These are phyloP conservation scores for Ips nitidus DNA, from an alignment of 1,140 invertebrate genomes.

Conservation along the genomic window DNA sequence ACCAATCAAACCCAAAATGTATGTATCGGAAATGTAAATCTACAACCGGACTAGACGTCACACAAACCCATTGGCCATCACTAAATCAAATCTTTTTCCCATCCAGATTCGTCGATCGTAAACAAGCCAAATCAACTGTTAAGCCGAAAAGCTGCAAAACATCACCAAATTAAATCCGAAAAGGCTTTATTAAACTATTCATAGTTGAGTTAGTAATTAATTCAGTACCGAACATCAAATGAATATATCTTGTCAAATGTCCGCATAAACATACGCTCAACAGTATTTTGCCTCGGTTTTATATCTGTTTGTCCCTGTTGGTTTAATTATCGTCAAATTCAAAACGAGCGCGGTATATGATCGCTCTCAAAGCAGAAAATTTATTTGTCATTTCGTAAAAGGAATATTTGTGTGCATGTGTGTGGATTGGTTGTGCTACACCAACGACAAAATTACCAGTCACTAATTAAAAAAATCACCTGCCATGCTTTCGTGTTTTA, in stretches of 20 bases:
- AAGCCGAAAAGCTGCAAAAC: slow-evolving; percentile 22
- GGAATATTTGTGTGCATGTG: slow-evolving; percentile 47
- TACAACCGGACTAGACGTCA: not conserved
- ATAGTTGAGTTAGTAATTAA: slow-evolving; percentile 35
- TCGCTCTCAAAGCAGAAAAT: slow-evolving; percentile 47
- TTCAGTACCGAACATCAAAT: slow-evolving; percentile 31
- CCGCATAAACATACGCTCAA: slow-evolving; percentile 32
- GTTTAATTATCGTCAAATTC: slow-evolving; percentile 48
- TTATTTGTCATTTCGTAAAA: slow-evolving; percentile 50
- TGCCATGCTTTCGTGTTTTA: no score
- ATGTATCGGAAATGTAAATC: not conserved
- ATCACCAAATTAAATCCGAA: slow-evolving; percentile 25
- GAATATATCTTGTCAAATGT: slow-evolving; percentile 35
- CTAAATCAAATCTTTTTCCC: slow-evolving; percentile 13
- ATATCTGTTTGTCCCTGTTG: slow-evolving; percentile 40
- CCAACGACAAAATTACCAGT: no score
- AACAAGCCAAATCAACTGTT: slow-evolving; percentile 18
- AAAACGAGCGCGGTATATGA: slow-evolving; percentile 43
- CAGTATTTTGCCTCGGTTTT: slow-evolving; percentile 43
- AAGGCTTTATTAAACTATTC: slow-evolving; percentile 36
- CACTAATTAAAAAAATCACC: no score
- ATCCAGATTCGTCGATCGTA: slow-evolving; percentile 8
- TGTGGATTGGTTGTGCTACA: not conserved
- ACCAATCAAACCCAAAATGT: not conserved
- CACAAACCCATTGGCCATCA: not conserved